Base-by-base conservation (phyloP, 2,113 vertebrate species). In the Agelaius phoeniceus region DNA sequence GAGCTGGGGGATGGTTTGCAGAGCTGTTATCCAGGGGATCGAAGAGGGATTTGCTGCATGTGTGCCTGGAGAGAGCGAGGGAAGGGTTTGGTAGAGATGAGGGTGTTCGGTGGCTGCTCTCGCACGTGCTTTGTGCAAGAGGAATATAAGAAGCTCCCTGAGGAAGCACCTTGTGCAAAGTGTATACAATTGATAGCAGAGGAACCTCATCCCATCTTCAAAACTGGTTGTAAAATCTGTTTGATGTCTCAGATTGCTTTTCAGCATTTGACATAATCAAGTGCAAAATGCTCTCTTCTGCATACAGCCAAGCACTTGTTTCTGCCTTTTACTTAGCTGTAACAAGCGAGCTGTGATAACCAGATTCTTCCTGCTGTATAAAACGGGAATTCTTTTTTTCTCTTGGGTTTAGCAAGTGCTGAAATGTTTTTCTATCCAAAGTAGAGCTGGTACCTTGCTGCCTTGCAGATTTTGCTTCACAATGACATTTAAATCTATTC, bases 381-480 rank as follows among this genome's bases (percentile, higher is more conserved):
- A 62, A 87, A 55, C 30, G 54, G 51, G 55, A 83, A 73, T 65
- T 79, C 22, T n/a, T 71, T 62, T 84, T 71, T 75, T 58, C 57
- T 77, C 37, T 35, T 73, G 49, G 59, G 11, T 61, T 84, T 85
- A 85, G 30, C 71, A 76, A 85, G 13, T 58, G 37, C 63, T 57
- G 6, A 73, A 54, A 46, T 76, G 58, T n/a, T 91, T 87, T 93
- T 85, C 67, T 89, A 11, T 43, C 35, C 43, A n/a, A 62, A 81
- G 30, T 5, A 52, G 71, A 61, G 59, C 73, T 41, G 63, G 24
- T 90, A 72, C 77, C 80, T 94, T 78, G 43, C 71, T 65, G 67
- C 88, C 58, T 62, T 90, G 61, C 30, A 41, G 49, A 35, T 94
- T 94, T 89, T 87, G 52, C 71, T 75, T 97, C 67, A 69, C 89